Conservation (phyloP, 2,797 vertebrate genomes). For the Platyrinchus mystaceus region DNA sequence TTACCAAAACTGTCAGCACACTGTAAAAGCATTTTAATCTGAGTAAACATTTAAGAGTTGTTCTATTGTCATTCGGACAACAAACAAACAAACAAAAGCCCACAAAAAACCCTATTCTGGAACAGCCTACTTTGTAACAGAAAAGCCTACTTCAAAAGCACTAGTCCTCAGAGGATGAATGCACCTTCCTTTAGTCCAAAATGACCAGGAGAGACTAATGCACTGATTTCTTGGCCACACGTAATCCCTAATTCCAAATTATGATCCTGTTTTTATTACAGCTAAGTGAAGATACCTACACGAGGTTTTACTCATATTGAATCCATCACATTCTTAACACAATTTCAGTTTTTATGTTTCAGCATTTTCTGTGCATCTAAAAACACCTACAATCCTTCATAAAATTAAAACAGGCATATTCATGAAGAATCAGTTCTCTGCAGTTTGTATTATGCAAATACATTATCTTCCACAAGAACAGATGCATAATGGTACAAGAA, state of each 20-base stretch:
- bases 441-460: neutral
- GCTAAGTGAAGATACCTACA: neutral
- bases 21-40: neutral
- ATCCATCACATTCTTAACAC: neutral
- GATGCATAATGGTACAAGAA: neutral
- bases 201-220: neutral
- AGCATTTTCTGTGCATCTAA: neutral
- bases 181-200: neutral
- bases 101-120: neutral
- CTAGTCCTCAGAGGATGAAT: neutral
- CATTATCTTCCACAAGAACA: neutral
- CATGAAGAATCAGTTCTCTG: neutral
- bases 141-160: neutral
- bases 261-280: neutral
- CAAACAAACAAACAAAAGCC: neutral
- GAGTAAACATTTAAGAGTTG: neutral
- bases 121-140: neutral
- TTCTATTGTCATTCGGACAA: neutral
- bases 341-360: neutral
- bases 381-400: neutral
- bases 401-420: neutral
- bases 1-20: neutral
- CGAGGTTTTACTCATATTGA: neutral
- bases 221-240: neutral
- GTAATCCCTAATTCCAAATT: neutral